These are phyloP conservation scores for Propithecus perrieri DNA, from an alignment of 2,797 vertebrate genomes.

Conservation along the genomic window DNA sequence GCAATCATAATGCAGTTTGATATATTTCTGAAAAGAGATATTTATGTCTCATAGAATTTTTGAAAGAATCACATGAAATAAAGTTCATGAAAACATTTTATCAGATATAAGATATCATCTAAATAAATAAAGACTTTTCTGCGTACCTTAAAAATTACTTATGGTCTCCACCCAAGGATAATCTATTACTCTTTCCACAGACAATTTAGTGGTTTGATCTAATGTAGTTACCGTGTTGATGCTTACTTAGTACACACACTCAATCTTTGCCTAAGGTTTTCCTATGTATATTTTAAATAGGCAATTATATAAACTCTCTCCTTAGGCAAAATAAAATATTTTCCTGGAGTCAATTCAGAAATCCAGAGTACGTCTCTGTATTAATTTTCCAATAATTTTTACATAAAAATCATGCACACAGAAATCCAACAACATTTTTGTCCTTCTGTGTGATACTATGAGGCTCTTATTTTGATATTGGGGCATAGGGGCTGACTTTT, in stretches of 20 bases:
- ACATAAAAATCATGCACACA: neutral
- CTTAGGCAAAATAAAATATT: slow-evolving; percentile 24
- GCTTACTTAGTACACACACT: neutral
- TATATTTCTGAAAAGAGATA: neutral
- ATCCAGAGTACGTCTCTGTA: neutral
- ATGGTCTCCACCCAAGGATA: neutral
- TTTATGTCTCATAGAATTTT: neutral
- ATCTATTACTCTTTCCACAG: neutral
- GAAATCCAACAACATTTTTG: neutral
- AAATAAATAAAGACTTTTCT: neutral
- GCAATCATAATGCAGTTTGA: neutral
- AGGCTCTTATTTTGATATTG: slow-evolving; percentile 67
- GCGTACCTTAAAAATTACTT: neutral
- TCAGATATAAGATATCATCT: neutral
- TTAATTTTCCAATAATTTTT: slow-evolving; percentile 25
- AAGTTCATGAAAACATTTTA: slow-evolving; percentile 37
- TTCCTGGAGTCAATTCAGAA: slow-evolving; percentile 24
- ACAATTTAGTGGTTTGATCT: neutral
- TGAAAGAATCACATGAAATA: slow-evolving; percentile 25
- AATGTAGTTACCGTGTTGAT: neutral
- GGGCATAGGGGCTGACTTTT: neutral
- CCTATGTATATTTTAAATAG: slow-evolving; percentile 1
- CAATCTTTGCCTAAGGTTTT: neutral
- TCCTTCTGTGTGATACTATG: neutral
- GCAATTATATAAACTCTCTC: slow-evolving; percentile 13